Conservation (phyloP, 2,797 vertebrate species). For the Spea hammondii region DNA sequence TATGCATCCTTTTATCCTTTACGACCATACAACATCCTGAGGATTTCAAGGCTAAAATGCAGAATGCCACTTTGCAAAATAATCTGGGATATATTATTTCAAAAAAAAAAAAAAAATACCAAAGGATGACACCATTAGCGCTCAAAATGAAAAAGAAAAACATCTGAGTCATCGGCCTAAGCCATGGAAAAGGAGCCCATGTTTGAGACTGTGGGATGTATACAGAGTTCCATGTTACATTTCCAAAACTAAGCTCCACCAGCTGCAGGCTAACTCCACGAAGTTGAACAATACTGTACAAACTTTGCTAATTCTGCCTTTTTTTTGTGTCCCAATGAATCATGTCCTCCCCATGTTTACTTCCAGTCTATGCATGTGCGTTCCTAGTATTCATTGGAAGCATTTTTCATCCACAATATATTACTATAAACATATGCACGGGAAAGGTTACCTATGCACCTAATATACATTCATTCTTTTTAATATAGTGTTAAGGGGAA, state of each 20-base stretch:
- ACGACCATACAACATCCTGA: background rate
- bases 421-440: too few species aligned
- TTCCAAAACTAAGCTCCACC: background rate
- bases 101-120: background rate
- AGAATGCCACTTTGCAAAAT: background rate
- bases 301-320: background rate
- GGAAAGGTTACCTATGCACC: too few species aligned
- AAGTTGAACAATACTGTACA: background rate
- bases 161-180: slow-evolving; percentile 9
- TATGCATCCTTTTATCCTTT: too few species aligned
- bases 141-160: slow-evolving; percentile 11
- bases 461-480: too few species aligned
- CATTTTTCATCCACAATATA: too few species aligned
- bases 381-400: background rate
- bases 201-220: background rate
- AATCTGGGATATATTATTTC: background rate
- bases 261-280: background rate
- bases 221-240: background rate
- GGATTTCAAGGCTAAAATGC: background rate
- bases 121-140: slow-evolving; percentile 15
- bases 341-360: background rate
- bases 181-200: background rate
- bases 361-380: background rate
- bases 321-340: background rate
- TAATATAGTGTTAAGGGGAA: too few species aligned